phyloP scores from a whole-genome alignment of 2,797 vertebrate genomes.

The Chelidonichthys spinosus region DNA sequence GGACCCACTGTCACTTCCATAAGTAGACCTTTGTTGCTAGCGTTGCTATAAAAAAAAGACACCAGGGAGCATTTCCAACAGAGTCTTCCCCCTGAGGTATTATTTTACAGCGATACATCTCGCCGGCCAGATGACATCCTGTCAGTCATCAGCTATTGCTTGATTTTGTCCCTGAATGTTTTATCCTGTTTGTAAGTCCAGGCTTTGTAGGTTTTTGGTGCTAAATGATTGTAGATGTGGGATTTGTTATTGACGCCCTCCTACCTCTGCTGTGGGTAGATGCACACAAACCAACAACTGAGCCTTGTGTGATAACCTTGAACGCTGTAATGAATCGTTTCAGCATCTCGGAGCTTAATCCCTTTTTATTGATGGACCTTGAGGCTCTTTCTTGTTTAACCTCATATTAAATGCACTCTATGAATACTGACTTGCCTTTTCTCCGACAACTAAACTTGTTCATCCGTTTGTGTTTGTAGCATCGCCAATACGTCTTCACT shows the following conservation, averaged over 20 bases:
- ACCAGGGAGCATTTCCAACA: not conserved
- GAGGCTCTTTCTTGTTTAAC: slow-evolving; percentile 36
- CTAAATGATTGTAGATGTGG: slow-evolving; percentile 49
- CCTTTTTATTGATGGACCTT: slow-evolving; percentile 59
- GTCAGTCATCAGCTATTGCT: slow-evolving; percentile 2
- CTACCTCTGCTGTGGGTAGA: slow-evolving; percentile 27
- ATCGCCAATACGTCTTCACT: slow-evolving; percentile 5
- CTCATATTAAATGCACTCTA: slow-evolving; percentile 15
- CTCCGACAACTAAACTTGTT: slow-evolving; percentile 5
- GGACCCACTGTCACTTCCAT: not conserved
- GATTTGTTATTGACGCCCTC: slow-evolving; percentile 52
- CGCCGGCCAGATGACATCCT: not conserved
- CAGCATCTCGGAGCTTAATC: slow-evolving; percentile 43
- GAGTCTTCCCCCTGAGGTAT: not conserved
- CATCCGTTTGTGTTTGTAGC: slow-evolving; percentile 18
- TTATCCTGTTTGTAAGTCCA: slow-evolving; percentile 15
- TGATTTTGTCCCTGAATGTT: slow-evolving; percentile 24
- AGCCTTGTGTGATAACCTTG: slow-evolving; percentile 49
- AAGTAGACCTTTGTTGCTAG: not conserved
- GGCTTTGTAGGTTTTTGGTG: slow-evolving; percentile 30
- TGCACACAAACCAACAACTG: slow-evolving; percentile 41
- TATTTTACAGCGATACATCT: not conserved
- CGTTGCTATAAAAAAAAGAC: not conserved
- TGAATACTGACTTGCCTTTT: slow-evolving; percentile 28
- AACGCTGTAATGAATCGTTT: slow-evolving; percentile 43